Percentiles rank a stretch among this genome's conserved stretches.
Conservation (phyloP, 2,888 invertebrate genomes). For the Hartigia nigra region DNA sequence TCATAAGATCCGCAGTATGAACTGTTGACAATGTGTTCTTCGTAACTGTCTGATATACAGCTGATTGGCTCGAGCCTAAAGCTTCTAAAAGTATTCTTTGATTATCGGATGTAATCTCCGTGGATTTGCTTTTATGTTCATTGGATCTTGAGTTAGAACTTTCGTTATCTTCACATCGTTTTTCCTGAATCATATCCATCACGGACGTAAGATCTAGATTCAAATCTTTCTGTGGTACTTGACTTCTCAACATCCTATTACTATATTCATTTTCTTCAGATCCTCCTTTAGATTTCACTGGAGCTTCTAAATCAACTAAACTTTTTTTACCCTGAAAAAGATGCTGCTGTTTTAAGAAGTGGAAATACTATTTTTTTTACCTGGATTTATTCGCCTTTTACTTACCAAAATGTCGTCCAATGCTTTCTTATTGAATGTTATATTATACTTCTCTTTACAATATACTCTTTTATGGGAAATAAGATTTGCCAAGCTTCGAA, state of each 20-base stretch:
- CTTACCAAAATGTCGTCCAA: slow-evolving; percentile 66
- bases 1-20: slow-evolving; percentile 67
- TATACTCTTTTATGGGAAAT: slow-evolving; percentile 89
- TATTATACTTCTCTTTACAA: slow-evolving; percentile 74
- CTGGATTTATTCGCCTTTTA: slow-evolving; percentile 26
- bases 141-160: background rate
- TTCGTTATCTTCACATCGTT: slow-evolving; percentile 24
- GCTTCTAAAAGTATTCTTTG: slow-evolving; percentile 63
- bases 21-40: slow-evolving; percentile 58
- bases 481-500: slow-evolving; percentile 88
- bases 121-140: background rate
- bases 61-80: slow-evolving; percentile 72
- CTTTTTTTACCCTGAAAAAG: background rate
- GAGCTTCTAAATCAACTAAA: background rate
- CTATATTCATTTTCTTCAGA: slow-evolving; percentile 18
- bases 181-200: slow-evolving; percentile 43
- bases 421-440: slow-evolving; percentile 54
- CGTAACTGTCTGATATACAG: slow-evolving; percentile 75
- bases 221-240: slow-evolving; percentile 29
- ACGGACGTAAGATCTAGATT: slow-evolving; percentile 48
- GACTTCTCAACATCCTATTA: slow-evolving; percentile 43
- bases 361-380: background rate
- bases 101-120: slow-evolving; percentile 14
- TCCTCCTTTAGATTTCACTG: background rate
- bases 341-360: background rate